phyloP scores from a whole-genome alignment of 2,797 vertebrate genomes.

The Phalanger gymnotis region DNA sequence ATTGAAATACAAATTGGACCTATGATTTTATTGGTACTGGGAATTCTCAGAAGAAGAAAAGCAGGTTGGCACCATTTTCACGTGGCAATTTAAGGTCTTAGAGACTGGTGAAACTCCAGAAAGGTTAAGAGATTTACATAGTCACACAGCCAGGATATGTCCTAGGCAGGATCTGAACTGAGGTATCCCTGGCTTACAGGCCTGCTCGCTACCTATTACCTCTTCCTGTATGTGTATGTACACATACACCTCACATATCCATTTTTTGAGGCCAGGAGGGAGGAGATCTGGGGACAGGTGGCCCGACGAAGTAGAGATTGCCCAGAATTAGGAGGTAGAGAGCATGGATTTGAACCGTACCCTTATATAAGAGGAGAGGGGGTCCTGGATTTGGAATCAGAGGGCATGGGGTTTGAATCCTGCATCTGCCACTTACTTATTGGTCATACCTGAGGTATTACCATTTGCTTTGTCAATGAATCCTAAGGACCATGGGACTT shows the following conservation, averaged over 20 bases:
- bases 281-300: background rate
- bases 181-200: background rate
- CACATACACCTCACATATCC: background rate
- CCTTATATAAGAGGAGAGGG: background rate
- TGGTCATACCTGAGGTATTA: background rate
- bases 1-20: no score
- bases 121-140: background rate
- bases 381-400: background rate
- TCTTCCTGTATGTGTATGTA: background rate
- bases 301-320: background rate
- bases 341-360: background rate
- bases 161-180: background rate
- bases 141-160: background rate
- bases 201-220: background rate
- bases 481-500: background rate
- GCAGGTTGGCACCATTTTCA: background rate
- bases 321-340: background rate
- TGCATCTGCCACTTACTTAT: background rate
- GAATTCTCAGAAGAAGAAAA: background rate
- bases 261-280: background rate
- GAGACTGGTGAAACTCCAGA: background rate
- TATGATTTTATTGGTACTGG: background rate
- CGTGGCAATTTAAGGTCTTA: background rate
- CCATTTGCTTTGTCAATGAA: background rate
- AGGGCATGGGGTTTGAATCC: background rate